These are phyloP conservation scores for Ursus arctos DNA, from an alignment of 2,113 vertebrate species.

Conservation along the genomic window DNA sequence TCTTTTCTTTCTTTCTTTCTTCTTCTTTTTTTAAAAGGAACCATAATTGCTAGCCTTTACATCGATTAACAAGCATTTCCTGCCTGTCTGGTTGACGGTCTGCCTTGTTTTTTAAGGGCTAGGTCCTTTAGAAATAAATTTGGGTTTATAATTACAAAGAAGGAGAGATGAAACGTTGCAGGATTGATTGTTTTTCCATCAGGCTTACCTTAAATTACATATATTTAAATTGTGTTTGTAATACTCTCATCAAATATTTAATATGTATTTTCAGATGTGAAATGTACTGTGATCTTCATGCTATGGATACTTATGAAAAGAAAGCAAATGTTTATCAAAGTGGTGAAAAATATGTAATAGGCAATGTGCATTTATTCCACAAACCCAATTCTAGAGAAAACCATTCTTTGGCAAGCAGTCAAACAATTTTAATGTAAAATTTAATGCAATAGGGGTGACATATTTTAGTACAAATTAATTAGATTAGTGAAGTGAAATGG, in stretches of 20 bases:
- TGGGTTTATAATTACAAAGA: conserved; percentile 5
- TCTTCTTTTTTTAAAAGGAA: neutral
- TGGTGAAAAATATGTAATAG: conserved; percentile 45
- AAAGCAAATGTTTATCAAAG: conserved; percentile 70
- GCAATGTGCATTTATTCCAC: conserved; percentile 28
- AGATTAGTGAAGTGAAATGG: conserved; percentile 72
- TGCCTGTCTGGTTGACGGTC: neutral
- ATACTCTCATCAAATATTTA: conserved; percentile 40
- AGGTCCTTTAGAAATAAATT: neutral
- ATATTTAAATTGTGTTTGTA: conserved; percentile 16
- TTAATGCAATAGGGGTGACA: conserved; percentile 49
- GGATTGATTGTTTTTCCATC: conserved; percentile 29
- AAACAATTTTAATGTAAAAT: conserved; percentile 68
- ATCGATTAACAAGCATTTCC: neutral
- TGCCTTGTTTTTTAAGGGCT: conserved; percentile 7
- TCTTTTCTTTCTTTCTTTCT: neutral
- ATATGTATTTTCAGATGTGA: conserved; percentile 37
- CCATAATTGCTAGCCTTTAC: neutral
- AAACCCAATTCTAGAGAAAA: conserved; percentile 63
- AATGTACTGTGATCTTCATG: conserved; percentile 25
- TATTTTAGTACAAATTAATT: conserved; percentile 76
- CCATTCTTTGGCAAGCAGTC: conserved; percentile 41
- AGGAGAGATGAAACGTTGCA: neutral
- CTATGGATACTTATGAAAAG: conserved; percentile 55
- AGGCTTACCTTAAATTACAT: conserved; percentile 1